Base-by-base conservation (phyloP, 2,888 invertebrate species). In the Scotopteryx bipunctaria region DNA sequence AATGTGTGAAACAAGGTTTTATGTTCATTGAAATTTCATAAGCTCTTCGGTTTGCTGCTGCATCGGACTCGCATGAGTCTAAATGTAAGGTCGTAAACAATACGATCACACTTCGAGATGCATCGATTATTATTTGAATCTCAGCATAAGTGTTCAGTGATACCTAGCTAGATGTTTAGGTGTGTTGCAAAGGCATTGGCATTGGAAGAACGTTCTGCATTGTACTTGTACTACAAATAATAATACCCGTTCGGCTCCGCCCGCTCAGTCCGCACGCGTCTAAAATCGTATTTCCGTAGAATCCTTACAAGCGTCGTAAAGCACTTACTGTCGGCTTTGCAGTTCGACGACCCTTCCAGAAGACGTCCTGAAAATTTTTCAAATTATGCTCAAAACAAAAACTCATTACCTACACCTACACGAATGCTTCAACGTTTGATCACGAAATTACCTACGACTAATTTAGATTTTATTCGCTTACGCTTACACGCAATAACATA, bases 241-340 rank as follows among this genome's bases (percentile, higher is more conserved):
- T 70, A 70, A 67, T 64, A 67, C 64, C 51, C 58, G 64, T 66
- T 61, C 55, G 62, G 67, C 64, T 63, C 67, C 76, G 68, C 76
- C 71, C 73, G 74, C 75, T 76, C 80, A 62, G 65, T 54, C 67
- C 65, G 71, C 72, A 71, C 67, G 81, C 78, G 81, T 86, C 86
- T 89, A 89, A 88, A 90, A 87, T 81, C 83, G 88, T 88, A 87
- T 89, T 89, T 89, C 87, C 88, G 87, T 86, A 81, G 90, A 90
- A 90, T 88, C 89, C 90, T 85, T 86, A 88, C 86, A 87, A 88
- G 85, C 87, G 83, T 79, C 81, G 83, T 78, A 83, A 85, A 88
- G 86, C 83, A 82, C 83, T 83, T 77, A 79, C 76, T 81, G 86
- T 81, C 83, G 86, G 87, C 86, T 87, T 85, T 76, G 81, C 81